Evolutionary conservation across 2,797 vertebrate species (phyloP), one percentile per base, ranked within the genome.

Genomic region (Hippopotamyrus pictus): DNA sequence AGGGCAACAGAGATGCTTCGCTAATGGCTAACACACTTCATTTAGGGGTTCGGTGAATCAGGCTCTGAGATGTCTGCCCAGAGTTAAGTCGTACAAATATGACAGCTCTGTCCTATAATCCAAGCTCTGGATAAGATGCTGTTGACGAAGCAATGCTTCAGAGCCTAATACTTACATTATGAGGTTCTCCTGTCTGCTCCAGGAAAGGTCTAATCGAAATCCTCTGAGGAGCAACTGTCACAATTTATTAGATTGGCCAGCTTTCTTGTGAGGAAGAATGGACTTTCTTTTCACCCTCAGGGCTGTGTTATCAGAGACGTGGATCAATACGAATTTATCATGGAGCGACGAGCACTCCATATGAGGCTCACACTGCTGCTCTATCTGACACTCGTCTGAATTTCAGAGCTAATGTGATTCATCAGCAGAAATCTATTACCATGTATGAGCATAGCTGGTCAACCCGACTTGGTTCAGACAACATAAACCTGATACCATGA

Each of bases 371-470:
- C 44, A 17, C 29, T 79, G 37, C 41, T 33, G 14, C 41, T 69
- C n/a, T 19, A 1, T 25, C 50, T 9, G 7, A n/a, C 7, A 33
- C 84, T 41, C 14, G 62, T 87, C 48, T 41, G 48, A 87, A 57
- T 87, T 87, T 86, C 14, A 44, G 2, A 79, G 73, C 14, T 44
- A 17, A 79, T 44, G 17, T 5, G 37, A 79, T 44, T 73, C n/a
- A 76, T 76, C 19, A 41, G 41, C 29, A 14, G 14, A 44, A 86
- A 87, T 69, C 62, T 85, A 89, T 89, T 76, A 89, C 33, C 48
- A 51, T 46, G 41, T 17, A 57, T 76, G 44, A 54, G 33, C 33
- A 33, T 57, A 19, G 85, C 50, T 57, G 17, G 51, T 86, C 84
- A 85, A 89, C 11, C 5, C n/a, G 22, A 33, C 12, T 44, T 14